Conservation (phyloP, 2,888 invertebrate species). For the Troilus luridus region DNA sequence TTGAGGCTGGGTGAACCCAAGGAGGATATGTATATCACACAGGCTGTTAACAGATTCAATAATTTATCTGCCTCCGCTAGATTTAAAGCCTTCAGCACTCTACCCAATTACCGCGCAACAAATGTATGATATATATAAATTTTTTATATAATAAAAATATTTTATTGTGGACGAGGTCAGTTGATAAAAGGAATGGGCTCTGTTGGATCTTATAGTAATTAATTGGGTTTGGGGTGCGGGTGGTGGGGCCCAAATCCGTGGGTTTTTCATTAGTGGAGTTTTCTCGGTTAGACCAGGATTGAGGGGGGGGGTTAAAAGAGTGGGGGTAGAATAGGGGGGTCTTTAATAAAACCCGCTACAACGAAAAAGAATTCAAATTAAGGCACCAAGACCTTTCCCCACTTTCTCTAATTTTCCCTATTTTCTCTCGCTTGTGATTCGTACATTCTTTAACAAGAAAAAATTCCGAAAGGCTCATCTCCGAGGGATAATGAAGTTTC, state of each 20-base stretch:
- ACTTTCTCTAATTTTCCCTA: slow-evolving; percentile 49
- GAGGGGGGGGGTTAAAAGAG: not conserved
- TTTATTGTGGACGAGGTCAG: not conserved
- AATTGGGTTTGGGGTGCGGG: slow-evolving; percentile 47
- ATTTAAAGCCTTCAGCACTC: no score
- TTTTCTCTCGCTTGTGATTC: slow-evolving; percentile 40
- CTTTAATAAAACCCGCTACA: slow-evolving; percentile 48
- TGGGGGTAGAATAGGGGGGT: not conserved
- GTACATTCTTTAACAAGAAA: slow-evolving; percentile 36
- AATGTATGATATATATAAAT: no score
- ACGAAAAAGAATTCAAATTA: slow-evolving; percentile 57
- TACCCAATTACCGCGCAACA: no score
- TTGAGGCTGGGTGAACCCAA: no score
- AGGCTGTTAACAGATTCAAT: no score
- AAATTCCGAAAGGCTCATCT: slow-evolving; percentile 16
- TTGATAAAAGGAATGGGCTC: not conserved
- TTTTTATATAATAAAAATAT: no score
- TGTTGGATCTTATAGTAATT: slow-evolving; percentile 25
- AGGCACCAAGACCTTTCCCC: slow-evolving; percentile 54
- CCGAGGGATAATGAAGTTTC: slow-evolving; percentile 1
- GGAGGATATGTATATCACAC: no score
- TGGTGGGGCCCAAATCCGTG: slow-evolving; percentile 50
- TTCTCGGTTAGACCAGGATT: slow-evolving; percentile 31
- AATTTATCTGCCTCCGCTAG: no score
- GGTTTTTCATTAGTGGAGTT: slow-evolving; percentile 56